Base-by-base conservation (phyloP, 1,140 invertebrate genomes). In the Drosophila guanche region DNA sequence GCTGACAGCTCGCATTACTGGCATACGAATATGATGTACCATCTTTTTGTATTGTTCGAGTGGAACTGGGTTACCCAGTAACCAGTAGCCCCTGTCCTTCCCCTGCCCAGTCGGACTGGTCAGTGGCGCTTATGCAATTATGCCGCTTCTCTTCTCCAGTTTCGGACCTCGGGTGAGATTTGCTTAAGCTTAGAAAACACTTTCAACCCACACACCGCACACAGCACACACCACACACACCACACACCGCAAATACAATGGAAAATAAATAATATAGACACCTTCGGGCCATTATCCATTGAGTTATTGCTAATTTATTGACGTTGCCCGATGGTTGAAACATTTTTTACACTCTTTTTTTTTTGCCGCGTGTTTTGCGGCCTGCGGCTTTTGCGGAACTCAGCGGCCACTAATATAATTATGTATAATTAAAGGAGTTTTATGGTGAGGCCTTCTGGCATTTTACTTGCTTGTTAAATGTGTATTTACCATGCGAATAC, bases 281-380 rank as follows among this genome's bases (percentile, higher is more conserved):
- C 57, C 77, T 68, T 43, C 63, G 48, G 54, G 65, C 60, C 65
- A 66, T 86, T 58, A 76, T 62, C 73, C 66, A 58, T 77, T 81
- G 83, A 83, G 80, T 77, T 79, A 88, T 83, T 71, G 83, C 83
- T 88, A 86, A 88, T 86, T 88, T 79, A 86, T 76, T 76, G 60
- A 70, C 70, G 62, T 66, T 68, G 61, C 58, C 63, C 65, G 62
- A 76, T 88, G 78, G 78, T 83, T 89, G 66, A 86, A 78, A 83
- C 70, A 88, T 50, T 88, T 86, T 79, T 79, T 86, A 83, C 83
- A 86, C 81, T 4, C 12, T 27, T 27, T 6, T 37, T 29, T 37
- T 37, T 74, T 68, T 78, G 50, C 73, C 61, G 71, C 55, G 51
- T 43, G 27, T 53, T 74, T 50, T 51, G 40, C 20, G 59, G 60